Evolutionary conservation across 1,140 invertebrate genomes (phyloP).

Genomic region (Dufourea novaeangliae): DNA sequence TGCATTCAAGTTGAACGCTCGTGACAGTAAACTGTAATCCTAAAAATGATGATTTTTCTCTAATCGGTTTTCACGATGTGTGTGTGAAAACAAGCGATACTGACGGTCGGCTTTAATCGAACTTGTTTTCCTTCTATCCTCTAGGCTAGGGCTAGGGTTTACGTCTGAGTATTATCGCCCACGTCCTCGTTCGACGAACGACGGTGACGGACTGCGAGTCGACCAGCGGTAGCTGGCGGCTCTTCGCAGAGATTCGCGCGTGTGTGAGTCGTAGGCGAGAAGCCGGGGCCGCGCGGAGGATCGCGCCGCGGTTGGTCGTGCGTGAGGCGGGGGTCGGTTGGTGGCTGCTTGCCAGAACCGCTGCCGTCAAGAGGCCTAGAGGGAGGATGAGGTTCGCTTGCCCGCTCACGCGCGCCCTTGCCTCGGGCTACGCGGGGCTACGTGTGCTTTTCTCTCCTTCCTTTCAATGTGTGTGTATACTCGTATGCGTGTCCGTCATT

Average conservation of each 20-base stretch:
- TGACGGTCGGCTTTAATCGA: not conserved
- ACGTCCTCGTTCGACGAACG: constrained; percentile 69
- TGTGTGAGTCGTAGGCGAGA: constrained; percentile 42
- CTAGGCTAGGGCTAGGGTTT: too few relatives aligned
- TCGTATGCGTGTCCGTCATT: constrained; percentile 22
- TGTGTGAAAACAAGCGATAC: not conserved
- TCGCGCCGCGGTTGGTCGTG: constrained; percentile 70
- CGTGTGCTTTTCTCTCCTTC: constrained; percentile 49
- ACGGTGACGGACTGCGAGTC: constrained; percentile 76
- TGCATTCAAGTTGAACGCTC: too few relatives aligned
- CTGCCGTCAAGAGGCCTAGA: constrained; percentile 53
- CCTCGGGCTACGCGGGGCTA: constrained; percentile 74
- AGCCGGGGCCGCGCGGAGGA: constrained; percentile 50
- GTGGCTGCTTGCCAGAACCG: constrained; percentile 50
- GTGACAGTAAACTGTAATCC: too few relatives aligned
- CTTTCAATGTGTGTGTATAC: constrained; percentile 10
- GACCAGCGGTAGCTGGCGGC: constrained; percentile 74
- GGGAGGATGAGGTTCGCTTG: constrained; percentile 61
- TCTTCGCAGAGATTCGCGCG: constrained; percentile 69
- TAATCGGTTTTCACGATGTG: too few relatives aligned
- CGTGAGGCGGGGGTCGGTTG: constrained; percentile 61
- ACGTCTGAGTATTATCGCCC: constrained; percentile 32
- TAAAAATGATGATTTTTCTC: too few relatives aligned
- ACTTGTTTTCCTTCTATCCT: not conserved
- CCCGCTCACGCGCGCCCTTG: constrained; percentile 78